These are phyloP conservation scores for Oryctes rhinoceros DNA, from an alignment of 1,140 invertebrate species.

Conservation along the genomic window DNA sequence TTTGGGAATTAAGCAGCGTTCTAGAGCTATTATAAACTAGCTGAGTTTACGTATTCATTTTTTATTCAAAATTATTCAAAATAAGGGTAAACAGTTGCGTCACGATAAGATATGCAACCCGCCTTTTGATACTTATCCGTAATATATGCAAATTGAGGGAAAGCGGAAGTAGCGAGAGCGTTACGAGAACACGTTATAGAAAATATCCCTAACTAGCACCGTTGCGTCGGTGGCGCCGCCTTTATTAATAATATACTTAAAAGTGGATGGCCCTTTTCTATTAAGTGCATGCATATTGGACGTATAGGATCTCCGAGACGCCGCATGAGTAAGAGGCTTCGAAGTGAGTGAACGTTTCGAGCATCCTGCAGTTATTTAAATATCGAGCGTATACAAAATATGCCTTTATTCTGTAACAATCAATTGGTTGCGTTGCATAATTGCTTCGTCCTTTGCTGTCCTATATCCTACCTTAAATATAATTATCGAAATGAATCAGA, in stretches of 20 bases:
- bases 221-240: background rate
- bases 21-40: background rate
- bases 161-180: constrained; percentile 2
- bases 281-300: background rate
- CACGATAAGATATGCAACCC: constrained; percentile 17
- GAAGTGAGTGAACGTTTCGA: too few species aligned
- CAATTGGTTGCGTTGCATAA: too few species aligned
- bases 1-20: background rate
- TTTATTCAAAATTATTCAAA: constrained; percentile 18
- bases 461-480: too few species aligned
- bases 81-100: background rate
- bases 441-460: too few species aligned
- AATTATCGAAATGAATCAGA: too few species aligned
- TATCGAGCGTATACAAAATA: too few species aligned
- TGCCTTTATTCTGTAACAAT: too few species aligned
- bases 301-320: background rate
- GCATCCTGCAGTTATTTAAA: too few species aligned
- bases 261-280: background rate
- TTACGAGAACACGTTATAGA: background rate
- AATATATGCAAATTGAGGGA: constrained; percentile 18
- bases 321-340: too few species aligned
- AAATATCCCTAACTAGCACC: constrained; percentile 1
- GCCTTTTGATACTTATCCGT: constrained; percentile 11
- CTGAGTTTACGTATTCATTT: background rate
- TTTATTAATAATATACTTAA: constrained; percentile 23